phyloP scores from a whole-genome alignment of 2,797 vertebrate species.

The Hemibagrus guttatus region DNA sequence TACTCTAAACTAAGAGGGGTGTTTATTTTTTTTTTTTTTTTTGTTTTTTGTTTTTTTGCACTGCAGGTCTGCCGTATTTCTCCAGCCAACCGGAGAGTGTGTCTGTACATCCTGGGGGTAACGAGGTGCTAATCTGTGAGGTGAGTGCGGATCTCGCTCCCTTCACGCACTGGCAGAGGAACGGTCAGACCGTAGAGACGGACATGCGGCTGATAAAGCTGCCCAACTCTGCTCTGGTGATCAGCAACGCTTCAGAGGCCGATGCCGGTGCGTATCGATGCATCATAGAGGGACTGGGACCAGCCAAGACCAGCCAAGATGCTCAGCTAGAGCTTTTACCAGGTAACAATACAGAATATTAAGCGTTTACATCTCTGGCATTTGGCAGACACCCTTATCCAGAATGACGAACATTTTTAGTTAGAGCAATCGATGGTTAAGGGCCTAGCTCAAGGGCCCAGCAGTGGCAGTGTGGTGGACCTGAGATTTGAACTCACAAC shows the following conservation, averaged over 20 bases:
- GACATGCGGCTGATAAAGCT: conserved; percentile 76
- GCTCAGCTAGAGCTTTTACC: conserved; percentile 82
- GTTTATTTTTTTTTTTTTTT: not conserved
- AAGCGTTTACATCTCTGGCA: not conserved
- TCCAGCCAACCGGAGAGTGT: conserved; percentile 82
- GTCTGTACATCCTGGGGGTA: conserved; percentile 75
- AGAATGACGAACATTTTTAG: too few relatives aligned
- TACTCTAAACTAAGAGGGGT: not conserved
- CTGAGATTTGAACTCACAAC: too few relatives aligned
- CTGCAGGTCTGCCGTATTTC: conserved; percentile 86
- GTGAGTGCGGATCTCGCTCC: conserved; percentile 83
- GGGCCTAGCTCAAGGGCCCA: too few relatives aligned
- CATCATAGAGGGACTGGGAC: conserved; percentile 81
- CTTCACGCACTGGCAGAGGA: conserved; percentile 88
- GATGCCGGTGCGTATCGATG: conserved; percentile 89
- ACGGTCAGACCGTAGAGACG: conserved; percentile 74
- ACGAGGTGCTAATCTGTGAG: conserved; percentile 84
- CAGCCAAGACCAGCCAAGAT: conserved; percentile 88
- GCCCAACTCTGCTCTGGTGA: conserved; percentile 82
- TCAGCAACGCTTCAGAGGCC: conserved; percentile 81
- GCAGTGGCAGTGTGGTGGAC: too few relatives aligned
- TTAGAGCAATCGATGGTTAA: too few relatives aligned
- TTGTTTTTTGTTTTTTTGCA: not conserved
- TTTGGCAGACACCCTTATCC: too few relatives aligned
- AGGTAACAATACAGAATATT: conserved; percentile 72